Evolutionary conservation across 2,113 vertebrate genomes (phyloP).

Genomic region (Tragelaphus buxtoni): DNA sequence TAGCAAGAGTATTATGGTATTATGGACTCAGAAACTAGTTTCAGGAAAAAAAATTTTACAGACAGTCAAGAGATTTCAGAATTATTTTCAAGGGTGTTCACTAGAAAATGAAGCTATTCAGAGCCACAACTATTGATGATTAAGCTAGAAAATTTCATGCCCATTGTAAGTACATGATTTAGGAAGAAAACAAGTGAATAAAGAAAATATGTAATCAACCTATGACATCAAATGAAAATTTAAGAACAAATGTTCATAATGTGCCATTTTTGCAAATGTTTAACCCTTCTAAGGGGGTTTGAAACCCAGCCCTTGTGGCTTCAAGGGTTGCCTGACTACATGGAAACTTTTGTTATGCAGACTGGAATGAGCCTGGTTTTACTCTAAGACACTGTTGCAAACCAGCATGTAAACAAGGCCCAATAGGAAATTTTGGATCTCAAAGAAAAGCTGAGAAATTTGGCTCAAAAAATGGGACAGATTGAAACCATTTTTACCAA

Average conservation of each 20-base stretch:
- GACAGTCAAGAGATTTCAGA: constrained; percentile 33
- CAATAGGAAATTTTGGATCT: constrained; percentile 18
- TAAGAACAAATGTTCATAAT: constrained; percentile 69
- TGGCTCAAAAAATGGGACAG: constrained; percentile 50
- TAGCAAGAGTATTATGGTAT: constrained; percentile 6
- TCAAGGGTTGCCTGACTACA: constrained; percentile 3
- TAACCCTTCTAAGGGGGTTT: neutral
- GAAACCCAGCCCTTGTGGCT: neutral
- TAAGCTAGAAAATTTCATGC: constrained; percentile 58
- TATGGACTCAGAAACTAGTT: constrained; percentile 37
- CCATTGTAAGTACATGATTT: constrained; percentile 55
- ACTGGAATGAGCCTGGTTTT: neutral
- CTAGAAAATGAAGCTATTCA: constrained; percentile 64
- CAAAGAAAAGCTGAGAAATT: constrained; percentile 47
- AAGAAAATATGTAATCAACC: constrained; percentile 72
- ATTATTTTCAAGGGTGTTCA: constrained; percentile 48
- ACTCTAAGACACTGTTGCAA: constrained; percentile 19
- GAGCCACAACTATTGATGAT: constrained; percentile 57
- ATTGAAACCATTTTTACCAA: constrained; percentile 53
- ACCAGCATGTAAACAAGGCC: neutral
- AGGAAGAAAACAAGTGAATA: constrained; percentile 62
- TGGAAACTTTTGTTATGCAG: constrained; percentile 34
- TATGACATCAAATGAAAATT: constrained; percentile 56
- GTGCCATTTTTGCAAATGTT: constrained; percentile 42
- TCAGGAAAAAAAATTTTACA: constrained; percentile 17